phyloP scores from a whole-genome alignment of 2,888 invertebrate species.

The Prionchulus punctatus region DNA sequence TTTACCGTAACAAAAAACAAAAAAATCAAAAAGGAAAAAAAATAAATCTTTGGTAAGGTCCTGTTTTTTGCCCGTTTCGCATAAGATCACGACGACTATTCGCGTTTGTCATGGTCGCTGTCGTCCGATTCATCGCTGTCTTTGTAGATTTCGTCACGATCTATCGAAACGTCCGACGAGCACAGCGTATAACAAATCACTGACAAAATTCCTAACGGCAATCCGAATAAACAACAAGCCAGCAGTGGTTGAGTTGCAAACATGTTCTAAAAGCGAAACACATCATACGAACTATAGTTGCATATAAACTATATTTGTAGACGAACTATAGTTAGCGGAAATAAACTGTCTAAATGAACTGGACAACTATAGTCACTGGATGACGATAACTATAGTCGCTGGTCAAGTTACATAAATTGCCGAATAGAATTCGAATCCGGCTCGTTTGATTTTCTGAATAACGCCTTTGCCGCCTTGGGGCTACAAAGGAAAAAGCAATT shows the following conservation, averaged over 20 bases:
- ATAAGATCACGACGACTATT: too few relatives aligned
- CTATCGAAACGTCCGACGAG: conserved; percentile 63
- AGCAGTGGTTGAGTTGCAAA: conserved; percentile 51
- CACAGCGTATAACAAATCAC: conserved; percentile 88
- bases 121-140: conserved; percentile 26
- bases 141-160: conserved; percentile 27
- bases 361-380: too few relatives aligned
- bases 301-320: too few relatives aligned
- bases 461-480: conserved; percentile 1
- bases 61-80: too few relatives aligned
- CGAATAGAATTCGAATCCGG: conserved; percentile 1
- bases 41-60: too few relatives aligned
- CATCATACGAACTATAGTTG: too few relatives aligned
- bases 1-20: too few relatives aligned
- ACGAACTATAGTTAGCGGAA: too few relatives aligned
- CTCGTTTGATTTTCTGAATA: neutral
- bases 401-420: conserved; percentile 3
- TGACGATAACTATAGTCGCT: too few relatives aligned
- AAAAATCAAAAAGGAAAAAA: too few relatives aligned
- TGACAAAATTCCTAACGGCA: conserved; percentile 78
- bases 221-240: conserved; percentile 76
- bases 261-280: conserved; percentile 17
- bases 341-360: too few relatives aligned
- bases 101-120: too few relatives aligned
- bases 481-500: neutral